Evolutionary conservation across 2,888 invertebrate species (phyloP).

Genomic region (Graphium colonna): DNA sequence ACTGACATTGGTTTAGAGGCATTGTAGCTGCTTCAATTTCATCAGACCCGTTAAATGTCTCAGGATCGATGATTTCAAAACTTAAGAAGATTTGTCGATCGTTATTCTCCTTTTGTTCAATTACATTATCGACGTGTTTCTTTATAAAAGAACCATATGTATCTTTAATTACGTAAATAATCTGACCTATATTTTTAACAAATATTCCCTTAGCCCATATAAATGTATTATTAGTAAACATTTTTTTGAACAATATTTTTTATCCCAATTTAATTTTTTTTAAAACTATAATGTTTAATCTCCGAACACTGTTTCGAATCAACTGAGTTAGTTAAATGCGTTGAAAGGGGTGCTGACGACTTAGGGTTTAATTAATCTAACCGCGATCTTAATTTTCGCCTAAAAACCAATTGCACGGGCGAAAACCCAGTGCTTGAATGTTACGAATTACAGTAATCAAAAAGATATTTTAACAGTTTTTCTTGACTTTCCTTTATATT

Average conservation of each 20-base stretch:
- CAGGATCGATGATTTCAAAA: no score
- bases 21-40: no score
- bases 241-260: conserved; percentile 12
- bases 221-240: conserved; percentile 14
- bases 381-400: conserved; percentile 16
- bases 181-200: conserved; percentile 16
- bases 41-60: no score
- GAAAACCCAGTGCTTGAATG: conserved; percentile 21
- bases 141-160: background rate
- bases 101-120: no score
- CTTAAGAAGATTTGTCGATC: no score
- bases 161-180: conserved; percentile 15
- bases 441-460: conserved; percentile 25
- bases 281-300: conserved; percentile 1
- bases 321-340: conserved; percentile 9
- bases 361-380: conserved; percentile 15
- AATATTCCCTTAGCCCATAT: conserved; percentile 20
- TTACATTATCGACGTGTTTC: conserved; percentile 14
- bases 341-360: background rate
- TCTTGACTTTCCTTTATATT: conserved; percentile 12
- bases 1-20: no score
- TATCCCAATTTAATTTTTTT: background rate
- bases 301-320: conserved; percentile 20
- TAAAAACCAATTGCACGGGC: conserved; percentile 14
- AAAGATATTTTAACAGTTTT: conserved; percentile 23